phyloP scores from a whole-genome alignment of 2,797 vertebrate genomes.

The Darevskia nairensis region DNA sequence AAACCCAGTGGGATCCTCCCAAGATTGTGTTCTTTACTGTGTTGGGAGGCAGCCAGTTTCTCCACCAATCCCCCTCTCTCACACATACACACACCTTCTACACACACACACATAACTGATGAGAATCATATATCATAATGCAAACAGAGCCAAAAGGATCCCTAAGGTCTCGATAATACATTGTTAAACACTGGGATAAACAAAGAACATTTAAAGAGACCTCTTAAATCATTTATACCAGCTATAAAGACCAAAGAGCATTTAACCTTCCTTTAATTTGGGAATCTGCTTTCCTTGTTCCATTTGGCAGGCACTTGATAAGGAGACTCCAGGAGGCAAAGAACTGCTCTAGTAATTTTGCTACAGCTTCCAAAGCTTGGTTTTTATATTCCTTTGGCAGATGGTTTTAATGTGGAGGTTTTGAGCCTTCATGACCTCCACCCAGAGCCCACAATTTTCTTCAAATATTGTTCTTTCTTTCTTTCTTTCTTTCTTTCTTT shows the following conservation, averaged over 20 bases:
- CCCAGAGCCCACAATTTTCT: background rate
- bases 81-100: background rate
- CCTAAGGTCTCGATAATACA: constrained; percentile 27
- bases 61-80: background rate
- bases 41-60: constrained; percentile 28
- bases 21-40: constrained; percentile 34
- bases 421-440: background rate
- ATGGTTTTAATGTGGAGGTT: background rate
- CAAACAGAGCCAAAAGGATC: constrained; percentile 24
- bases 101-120: constrained; percentile 35
- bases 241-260: constrained; percentile 45
- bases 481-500: no score
- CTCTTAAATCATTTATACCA: constrained; percentile 57
- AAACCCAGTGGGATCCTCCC: constrained; percentile 23
- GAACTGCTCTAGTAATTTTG: constrained; percentile 32
- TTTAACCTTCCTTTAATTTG: constrained; percentile 57
- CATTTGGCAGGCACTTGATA: constrained; percentile 42
- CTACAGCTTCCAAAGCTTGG: constrained; percentile 26
- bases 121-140: constrained; percentile 52
- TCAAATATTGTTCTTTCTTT: background rate
- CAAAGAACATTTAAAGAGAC: constrained; percentile 53
- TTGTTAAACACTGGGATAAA: constrained; percentile 51
- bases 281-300: constrained; percentile 45
- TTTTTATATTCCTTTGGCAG: constrained; percentile 3
- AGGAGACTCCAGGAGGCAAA: constrained; percentile 9